Percentiles rank a stretch among this genome's conserved stretches.
Conservation (phyloP, 2,797 vertebrate genomes). For the Hemibagrus guttatus region DNA sequence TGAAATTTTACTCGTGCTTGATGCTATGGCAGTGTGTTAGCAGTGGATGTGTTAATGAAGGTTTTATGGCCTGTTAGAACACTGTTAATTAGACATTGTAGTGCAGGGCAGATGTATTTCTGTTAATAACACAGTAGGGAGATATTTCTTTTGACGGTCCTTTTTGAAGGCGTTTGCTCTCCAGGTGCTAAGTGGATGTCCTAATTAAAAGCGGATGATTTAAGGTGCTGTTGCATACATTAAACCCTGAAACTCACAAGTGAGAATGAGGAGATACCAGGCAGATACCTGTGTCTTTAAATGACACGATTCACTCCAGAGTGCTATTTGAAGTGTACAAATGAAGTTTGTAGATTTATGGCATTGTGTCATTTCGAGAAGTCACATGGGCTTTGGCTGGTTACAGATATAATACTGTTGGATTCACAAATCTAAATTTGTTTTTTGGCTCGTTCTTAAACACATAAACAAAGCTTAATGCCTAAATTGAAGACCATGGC, state of each 20-base stretch:
- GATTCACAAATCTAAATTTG: neutral
- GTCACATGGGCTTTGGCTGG: neutral
- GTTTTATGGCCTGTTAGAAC: constrained; percentile 71
- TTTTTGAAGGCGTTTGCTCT: constrained; percentile 50
- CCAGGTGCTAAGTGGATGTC: constrained; percentile 59
- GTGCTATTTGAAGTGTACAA: constrained; percentile 28
- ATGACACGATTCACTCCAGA: constrained; percentile 10
- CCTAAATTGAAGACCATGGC: constrained; percentile 21
- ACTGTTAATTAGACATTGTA: constrained; percentile 73
- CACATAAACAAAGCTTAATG: constrained; percentile 17
- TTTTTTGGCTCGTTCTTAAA: constrained; percentile 17
- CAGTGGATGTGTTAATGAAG: constrained; percentile 69
- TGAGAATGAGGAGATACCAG: constrained; percentile 52
- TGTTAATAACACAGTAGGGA: constrained; percentile 66
- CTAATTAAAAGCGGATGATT: constrained; percentile 65
- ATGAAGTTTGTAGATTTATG: constrained; percentile 17
- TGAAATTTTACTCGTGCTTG: constrained; percentile 70
- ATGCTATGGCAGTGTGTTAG: constrained; percentile 58
- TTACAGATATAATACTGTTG: constrained; percentile 3
- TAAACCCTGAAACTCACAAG: constrained; percentile 50
- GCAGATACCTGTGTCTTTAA: constrained; percentile 25
- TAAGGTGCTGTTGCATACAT: constrained; percentile 53
- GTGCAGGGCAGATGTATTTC: constrained; percentile 61
- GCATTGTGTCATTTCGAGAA: neutral
- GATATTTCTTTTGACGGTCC: constrained; percentile 57